Conservation (phyloP, 2,888 invertebrate species). For the Chrysopilus asiliformis region DNA sequence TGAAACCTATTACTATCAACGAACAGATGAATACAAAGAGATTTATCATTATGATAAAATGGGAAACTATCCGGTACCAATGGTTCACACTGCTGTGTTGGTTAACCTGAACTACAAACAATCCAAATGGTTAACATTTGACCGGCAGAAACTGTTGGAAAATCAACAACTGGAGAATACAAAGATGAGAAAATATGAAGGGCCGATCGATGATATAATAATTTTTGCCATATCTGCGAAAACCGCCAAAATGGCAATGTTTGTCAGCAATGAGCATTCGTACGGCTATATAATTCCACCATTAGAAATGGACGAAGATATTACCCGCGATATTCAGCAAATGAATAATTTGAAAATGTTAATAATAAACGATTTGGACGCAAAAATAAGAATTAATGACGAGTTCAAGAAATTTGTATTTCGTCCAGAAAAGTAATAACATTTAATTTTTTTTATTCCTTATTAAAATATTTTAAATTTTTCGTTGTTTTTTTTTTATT, state of each 20-base stretch:
- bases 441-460: neutral
- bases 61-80: constrained; percentile 75
- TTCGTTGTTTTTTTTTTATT: neutral
- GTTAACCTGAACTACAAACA: constrained; percentile 49
- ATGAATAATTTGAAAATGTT: constrained; percentile 62
- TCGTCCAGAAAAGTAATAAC: constrained; percentile 27
- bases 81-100: constrained; percentile 81
- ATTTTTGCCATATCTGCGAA: constrained; percentile 76
- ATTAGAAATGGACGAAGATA: constrained; percentile 50
- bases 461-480: neutral
- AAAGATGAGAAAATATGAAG: constrained; percentile 43
- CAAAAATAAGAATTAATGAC: constrained; percentile 34
- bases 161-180: constrained; percentile 18
- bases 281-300: constrained; percentile 80
- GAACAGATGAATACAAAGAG: constrained; percentile 73
- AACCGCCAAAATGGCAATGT: constrained; percentile 46
- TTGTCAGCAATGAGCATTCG: constrained; percentile 64
- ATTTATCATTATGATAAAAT: constrained; percentile 52
- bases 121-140: constrained; percentile 62
- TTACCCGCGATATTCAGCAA: constrained; percentile 54
- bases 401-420: constrained; percentile 31
- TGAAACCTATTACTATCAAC: constrained; percentile 63
- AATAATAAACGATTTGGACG: constrained; percentile 47
- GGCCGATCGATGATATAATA: constrained; percentile 85
- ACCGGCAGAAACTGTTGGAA: constrained; percentile 25